Base-by-base conservation (phyloP, 2,797 vertebrate species). In the Menidia menidia region DNA sequence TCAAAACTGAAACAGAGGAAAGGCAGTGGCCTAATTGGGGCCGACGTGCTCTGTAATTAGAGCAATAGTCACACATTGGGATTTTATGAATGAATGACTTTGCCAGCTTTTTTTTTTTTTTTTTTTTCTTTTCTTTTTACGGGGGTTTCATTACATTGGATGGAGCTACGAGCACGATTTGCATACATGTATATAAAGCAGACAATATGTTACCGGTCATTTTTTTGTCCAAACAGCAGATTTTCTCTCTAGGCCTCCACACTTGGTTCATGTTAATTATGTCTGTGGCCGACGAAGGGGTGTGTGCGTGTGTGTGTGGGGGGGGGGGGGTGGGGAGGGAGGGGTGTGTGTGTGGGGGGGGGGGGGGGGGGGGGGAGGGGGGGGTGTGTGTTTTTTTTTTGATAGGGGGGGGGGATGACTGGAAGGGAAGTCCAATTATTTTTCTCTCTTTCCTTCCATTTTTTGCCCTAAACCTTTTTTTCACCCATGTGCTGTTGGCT, bases 1-100 rank as follows among this genome's bases (percentile, higher is more conserved):
- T 95, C 94, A 95, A 92, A 86, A 91, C 91, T 94, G 95, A 93
- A 94, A 87, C 80, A 67, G 82, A 86, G 78, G 88, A 92, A 86
- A 91, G 85, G 88, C 93, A 82, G 80, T 89, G 87, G 93, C 93
- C 96, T 96, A 94, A 94, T 93, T 89, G 91, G 90, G 89, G 93
- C 94, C 88, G 93, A 94, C 88, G 79, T 85, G 93, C 94, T 92
- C 93, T 95, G 94, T 95, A 96, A 96, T 95, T 96, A 96, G 93
- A 95, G 92, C 91, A 91, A 92, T 92, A 94, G 94, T 95, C 92
- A 92, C 94, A 93, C 92, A 89, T 95, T 94, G 91, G 91, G 94
- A 95, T 97, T 96, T 94, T 95, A 95, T 94, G 95, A 95, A 92
- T 95, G 95, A 96, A 94, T 95, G 94, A 93, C 91, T 96, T 96